These are phyloP conservation scores for Boleophthalmus pectinirostris DNA, from an alignment of 2,113 vertebrate species.

Conservation along the genomic window DNA sequence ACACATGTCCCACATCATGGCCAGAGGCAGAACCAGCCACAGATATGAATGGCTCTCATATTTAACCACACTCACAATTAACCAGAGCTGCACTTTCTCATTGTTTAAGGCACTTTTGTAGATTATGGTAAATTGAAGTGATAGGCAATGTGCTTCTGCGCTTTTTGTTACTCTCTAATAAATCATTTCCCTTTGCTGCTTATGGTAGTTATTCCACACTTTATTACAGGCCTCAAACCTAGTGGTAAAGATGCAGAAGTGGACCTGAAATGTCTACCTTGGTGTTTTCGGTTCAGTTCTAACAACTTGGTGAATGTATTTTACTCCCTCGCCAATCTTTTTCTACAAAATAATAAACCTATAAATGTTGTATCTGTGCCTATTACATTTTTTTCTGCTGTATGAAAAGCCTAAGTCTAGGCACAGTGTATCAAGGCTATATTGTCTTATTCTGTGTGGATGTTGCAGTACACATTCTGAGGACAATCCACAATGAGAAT, in stretches of 20 bases:
- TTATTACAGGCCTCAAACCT: too few species aligned
- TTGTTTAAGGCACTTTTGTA: not conserved
- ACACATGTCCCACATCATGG: not conserved
- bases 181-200: not conserved
- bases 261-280: too few species aligned
- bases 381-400: not conserved
- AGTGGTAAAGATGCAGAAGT: too few species aligned
- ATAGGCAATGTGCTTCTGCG: not conserved
- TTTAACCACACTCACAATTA: slow-evolving; percentile 2
- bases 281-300: too few species aligned
- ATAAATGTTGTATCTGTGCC: not conserved
- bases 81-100: not conserved
- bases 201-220: too few species aligned
- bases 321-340: not conserved
- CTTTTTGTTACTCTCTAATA: not conserved
- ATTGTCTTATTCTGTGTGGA: not conserved
- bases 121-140: not conserved
- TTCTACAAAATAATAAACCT: not conserved
- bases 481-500: slow-evolving; percentile 24
- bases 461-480: slow-evolving; percentile 1
- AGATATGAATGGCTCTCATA: not conserved
- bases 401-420: not conserved
- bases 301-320: too few species aligned
- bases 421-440: not conserved
- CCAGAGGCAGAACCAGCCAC: not conserved